Evolutionary conservation across 1,140 invertebrate species (phyloP).

Genomic region (Heliconius eleuchia): DNA sequence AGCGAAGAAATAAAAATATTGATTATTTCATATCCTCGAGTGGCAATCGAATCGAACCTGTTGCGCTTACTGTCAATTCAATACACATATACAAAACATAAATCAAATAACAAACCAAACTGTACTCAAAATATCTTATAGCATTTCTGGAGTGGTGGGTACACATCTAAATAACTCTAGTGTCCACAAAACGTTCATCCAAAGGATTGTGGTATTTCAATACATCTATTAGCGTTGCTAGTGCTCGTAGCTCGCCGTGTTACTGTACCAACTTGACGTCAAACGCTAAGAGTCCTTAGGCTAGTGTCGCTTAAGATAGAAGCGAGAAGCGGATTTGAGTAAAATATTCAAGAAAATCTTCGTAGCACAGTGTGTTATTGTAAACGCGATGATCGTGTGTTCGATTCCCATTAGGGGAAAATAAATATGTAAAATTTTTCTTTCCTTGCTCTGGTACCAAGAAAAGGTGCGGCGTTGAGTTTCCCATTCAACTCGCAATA

Average conservation of each 20-base stretch:
- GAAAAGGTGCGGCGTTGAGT: too few species aligned
- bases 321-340: constrained; percentile 23
- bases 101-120: background rate
- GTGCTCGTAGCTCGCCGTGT: constrained; percentile 38
- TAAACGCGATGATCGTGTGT: too few species aligned
- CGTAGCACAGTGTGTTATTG: too few species aligned
- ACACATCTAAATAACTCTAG: constrained; percentile 5
- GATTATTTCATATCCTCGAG: too few species aligned
- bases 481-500: too few species aligned
- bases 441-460: too few species aligned
- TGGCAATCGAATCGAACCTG: too few species aligned
- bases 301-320: constrained; percentile 16
- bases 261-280: constrained; percentile 40
- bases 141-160: constrained; percentile 3
- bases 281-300: constrained; percentile 35
- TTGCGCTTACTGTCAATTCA: too few species aligned
- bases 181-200: constrained; percentile 18
- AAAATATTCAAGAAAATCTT: too few species aligned
- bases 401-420: too few species aligned
- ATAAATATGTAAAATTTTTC: too few species aligned
- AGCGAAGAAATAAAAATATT: too few species aligned
- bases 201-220: constrained; percentile 33
- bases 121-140: constrained; percentile 1
- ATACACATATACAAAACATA: background rate
- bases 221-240: constrained; percentile 35